Evolutionary conservation across 1,140 invertebrate species (phyloP).

Genomic region (Drosophila nikananu): DNA sequence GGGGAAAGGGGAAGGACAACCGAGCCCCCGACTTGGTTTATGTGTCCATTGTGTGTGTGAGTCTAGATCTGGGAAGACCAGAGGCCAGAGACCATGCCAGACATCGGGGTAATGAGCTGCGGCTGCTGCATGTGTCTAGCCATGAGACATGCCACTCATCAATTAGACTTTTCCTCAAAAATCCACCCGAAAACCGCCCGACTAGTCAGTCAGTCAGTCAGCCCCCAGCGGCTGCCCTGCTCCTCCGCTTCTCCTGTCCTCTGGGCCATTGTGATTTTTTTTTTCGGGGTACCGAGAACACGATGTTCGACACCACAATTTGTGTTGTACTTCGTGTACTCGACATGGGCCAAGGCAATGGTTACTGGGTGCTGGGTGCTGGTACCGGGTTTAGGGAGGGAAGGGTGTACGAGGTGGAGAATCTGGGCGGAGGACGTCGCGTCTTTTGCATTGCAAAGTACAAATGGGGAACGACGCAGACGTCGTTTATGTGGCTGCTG

Average conservation of each 20-base stretch:
- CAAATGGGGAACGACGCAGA: conserved; percentile 62
- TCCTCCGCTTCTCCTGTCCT: conserved; percentile 5
- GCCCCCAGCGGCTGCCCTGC: too few relatives aligned
- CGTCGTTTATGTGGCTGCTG: conserved; percentile 47
- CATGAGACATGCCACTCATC: conserved; percentile 58
- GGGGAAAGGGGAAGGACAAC: conserved; percentile 37
- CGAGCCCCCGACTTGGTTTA: conserved; percentile 28
- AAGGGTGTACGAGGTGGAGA: conserved; percentile 18
- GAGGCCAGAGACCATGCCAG: conserved; percentile 17
- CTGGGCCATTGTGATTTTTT: conserved; percentile 32
- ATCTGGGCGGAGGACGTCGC: conserved; percentile 47
- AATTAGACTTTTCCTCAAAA: conserved; percentile 74
- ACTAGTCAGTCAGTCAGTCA: conserved; percentile 16
- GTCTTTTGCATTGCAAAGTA: conserved; percentile 80
- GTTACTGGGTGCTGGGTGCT: conserved; percentile 1
- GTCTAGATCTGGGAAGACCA: conserved; percentile 31
- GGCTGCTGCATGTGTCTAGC: conserved; percentile 61
- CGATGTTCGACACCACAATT: conserved; percentile 83
- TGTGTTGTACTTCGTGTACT: conserved; percentile 79
- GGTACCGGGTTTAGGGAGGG: too few relatives aligned
- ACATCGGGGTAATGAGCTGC: conserved; percentile 51
- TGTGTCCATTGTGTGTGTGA: conserved; percentile 44
- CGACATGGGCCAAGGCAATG: conserved; percentile 30
- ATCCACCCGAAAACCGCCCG: conserved; percentile 47
- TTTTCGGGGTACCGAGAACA: conserved; percentile 55